phyloP scores from a whole-genome alignment of 2,113 vertebrate genomes.

The Ctenodactylus gundi region DNA sequence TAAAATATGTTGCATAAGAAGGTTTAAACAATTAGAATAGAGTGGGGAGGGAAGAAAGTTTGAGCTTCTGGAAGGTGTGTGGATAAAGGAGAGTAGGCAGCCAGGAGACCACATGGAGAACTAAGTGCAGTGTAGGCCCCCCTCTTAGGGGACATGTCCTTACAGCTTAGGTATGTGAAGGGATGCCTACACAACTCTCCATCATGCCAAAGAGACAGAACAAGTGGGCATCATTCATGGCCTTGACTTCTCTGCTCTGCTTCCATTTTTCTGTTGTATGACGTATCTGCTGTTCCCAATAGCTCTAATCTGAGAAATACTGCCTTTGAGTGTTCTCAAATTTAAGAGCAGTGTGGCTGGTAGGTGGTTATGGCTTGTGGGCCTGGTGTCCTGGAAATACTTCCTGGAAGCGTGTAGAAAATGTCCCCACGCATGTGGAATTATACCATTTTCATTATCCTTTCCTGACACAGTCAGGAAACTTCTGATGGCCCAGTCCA shows the following conservation, averaged over 20 bases:
- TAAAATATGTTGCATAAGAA: not conserved
- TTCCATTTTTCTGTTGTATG: not conserved
- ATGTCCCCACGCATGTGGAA: not conserved
- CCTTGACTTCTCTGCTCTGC: not conserved
- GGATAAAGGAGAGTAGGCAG: not conserved
- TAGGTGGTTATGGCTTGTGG: not conserved
- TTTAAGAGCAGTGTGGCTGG: not conserved
- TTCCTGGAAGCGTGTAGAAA: not conserved
- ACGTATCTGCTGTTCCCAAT: not conserved
- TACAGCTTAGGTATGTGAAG: not conserved
- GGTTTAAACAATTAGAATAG: not conserved
- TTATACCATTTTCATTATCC: not conserved
- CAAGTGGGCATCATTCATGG: rapidly evolving
- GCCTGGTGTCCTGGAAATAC: rapidly evolving
- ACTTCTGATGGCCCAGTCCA: not conserved
- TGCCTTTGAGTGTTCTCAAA: not conserved
- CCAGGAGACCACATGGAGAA: rapidly evolving
- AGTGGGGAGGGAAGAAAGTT: not conserved
- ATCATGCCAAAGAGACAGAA: rapidly evolving
- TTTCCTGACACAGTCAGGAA: not conserved
- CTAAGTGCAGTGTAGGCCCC: not conserved
- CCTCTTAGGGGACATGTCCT: rapidly evolving
- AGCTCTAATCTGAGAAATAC: not conserved
- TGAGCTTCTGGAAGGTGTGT: not conserved
- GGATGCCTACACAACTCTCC: rapidly evolving